Conservation (phyloP, 2,797 vertebrate species). For the Dryobates pubescens region DNA sequence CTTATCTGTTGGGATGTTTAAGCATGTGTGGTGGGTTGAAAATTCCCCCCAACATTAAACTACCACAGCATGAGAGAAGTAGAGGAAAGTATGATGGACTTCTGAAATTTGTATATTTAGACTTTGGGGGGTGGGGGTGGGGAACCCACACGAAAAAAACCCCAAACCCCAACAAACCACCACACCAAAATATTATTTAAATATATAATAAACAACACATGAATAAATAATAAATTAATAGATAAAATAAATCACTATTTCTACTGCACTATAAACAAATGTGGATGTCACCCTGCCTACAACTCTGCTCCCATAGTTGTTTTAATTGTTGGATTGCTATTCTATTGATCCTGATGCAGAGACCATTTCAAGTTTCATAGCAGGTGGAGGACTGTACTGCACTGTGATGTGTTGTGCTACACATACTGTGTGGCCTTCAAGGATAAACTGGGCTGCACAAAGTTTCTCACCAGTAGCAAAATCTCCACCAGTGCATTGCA, state of each 20-base stretch:
- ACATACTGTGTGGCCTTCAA: not conserved
- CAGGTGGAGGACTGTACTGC: not conserved
- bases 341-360: not conserved
- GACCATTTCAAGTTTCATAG: not conserved
- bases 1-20: not conserved
- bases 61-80: not conserved
- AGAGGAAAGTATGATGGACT: not conserved
- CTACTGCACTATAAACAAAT: not conserved
- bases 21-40: not conserved
- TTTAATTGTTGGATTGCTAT: not conserved
- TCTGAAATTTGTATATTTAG: not conserved
- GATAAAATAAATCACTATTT: not conserved
- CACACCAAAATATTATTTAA: not conserved
- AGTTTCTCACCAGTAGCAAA: not conserved
- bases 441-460: too few species aligned
- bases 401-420: not conserved
- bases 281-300: not conserved
- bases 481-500: accelerated
- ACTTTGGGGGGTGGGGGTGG: not conserved
- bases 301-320: not conserved
- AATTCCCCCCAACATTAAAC: too few species aligned
- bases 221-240: not conserved
- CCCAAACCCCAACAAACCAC: too few species aligned
- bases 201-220: not conserved
- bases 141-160: too few species aligned